Base-by-base conservation (phyloP, 2,888 invertebrate genomes). In the Rotaria magnacalcarata region DNA sequence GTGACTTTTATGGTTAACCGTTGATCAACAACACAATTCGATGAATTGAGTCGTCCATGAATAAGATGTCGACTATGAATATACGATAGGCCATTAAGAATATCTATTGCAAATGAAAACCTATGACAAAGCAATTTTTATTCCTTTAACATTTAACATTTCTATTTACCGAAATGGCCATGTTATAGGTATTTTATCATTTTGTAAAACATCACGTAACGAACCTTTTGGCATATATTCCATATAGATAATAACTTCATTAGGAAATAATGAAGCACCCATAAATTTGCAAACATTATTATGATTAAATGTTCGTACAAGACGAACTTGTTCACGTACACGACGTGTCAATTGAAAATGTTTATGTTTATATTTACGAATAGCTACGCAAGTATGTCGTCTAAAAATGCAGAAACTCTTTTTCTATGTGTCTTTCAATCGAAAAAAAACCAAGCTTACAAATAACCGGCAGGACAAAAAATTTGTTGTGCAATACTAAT, bases 171-270 rank as follows among this genome's bases (percentile, higher is more conserved):
- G 88, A 88, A 90, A 90, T 2, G 89, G 87, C 90, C 90, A 90
- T 87, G 88, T 90, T 14, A 90, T 88, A 4, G 90, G 90, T 21
- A 90, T 88, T 27, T 89, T 88, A 41, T 90, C 89, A 84, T 89
- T 89, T 56, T 88, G 88, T 11, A 90, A 87, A 0, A 90, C 89
- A 85, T 90, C 90, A 87, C 88, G 88, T 2, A 90, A 87, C 84
- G 89, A 89, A n/a, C 90, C 90, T 87, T 90, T 90, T 24, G 89
- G 89, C 86, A 90, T 90, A 87, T 90, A 90, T 86, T 90, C 90
- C 11, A 88, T 89, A 16, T 90, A 87, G 21, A 90, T 89, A 84
- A 88, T 88, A 21, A 90, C 87, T 74, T 89, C 88, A 4, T 89
- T 89, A 0, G 88, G 88, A 24, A 89, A 89, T 24, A 90, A 87